Conservation (phyloP, 2,113 vertebrate genomes). For the Otus sunia region DNA sequence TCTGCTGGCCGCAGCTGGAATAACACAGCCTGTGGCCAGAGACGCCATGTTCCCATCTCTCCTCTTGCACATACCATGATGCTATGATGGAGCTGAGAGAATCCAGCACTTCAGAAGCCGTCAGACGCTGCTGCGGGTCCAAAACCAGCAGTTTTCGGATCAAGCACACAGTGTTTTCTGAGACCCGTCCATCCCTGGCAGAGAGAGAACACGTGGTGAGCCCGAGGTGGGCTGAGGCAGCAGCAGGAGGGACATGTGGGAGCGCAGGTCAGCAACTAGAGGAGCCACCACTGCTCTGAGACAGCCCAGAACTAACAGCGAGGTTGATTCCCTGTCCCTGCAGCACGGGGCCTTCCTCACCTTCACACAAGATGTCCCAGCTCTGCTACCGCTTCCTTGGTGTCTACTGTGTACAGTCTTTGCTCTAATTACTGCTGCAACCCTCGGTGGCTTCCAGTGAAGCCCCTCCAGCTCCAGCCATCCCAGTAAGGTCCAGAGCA, state of each 20-base stretch:
- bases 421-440: not conserved
- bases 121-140: slow-evolving; percentile 95
- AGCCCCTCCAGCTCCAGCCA: not conserved
- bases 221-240: not conserved
- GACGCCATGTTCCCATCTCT: not conserved
- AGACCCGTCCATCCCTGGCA: slow-evolving; percentile 92
- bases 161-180: slow-evolving; percentile 95
- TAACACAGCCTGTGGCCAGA: not conserved
- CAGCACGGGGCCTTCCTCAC: not conserved
- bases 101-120: slow-evolving; percentile 91
- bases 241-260: rapidly evolving
- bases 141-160: slow-evolving; percentile 96
- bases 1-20: not conserved
- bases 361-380: not conserved
- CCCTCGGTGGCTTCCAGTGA: not conserved
- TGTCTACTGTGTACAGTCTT: not conserved
- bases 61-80: slow-evolving; percentile 81
- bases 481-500: not conserved
- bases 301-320: not conserved
- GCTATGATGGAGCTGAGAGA: slow-evolving; percentile 94
- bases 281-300: not conserved
- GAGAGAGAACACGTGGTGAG: rapidly evolving
- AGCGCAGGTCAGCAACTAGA: not conserved
- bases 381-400: not conserved
- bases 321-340: not conserved